phyloP scores from a whole-genome alignment of 2,888 invertebrate species.

The Heterodera filipjevi region DNA sequence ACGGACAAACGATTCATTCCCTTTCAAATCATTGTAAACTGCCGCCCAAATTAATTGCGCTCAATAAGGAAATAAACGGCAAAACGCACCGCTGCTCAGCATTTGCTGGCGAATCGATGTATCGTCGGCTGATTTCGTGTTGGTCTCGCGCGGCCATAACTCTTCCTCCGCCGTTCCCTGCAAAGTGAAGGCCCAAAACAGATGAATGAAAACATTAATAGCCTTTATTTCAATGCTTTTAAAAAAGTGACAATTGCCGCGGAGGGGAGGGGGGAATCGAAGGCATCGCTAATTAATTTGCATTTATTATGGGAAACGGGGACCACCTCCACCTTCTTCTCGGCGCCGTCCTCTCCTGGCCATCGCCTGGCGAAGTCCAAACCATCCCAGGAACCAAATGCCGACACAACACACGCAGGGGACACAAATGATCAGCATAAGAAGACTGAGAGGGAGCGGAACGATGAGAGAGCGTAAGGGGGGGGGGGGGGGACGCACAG shows the following conservation, averaged over 20 bases:
- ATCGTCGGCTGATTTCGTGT: conserved; percentile 22
- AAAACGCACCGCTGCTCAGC: conserved; percentile 21
- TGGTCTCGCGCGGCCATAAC: conserved; percentile 24
- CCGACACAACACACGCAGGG: conserved; percentile 62
- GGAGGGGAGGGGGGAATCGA: background rate
- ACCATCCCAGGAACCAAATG: conserved; percentile 64
- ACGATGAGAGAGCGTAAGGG: background rate
- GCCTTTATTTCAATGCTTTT: background rate
- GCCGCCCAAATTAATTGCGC: too few relatives aligned
- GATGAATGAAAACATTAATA: background rate
- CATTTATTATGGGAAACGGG: conserved; percentile 8
- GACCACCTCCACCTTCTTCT: conserved; percentile 31
- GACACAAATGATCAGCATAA: conserved; percentile 58
- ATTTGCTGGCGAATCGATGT: conserved; percentile 18
- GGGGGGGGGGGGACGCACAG: conserved; percentile 26
- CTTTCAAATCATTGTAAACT: background rate
- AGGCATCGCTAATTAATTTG: background rate
- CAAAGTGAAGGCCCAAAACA: background rate
- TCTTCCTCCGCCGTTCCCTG: background rate
- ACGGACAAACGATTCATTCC: background rate
- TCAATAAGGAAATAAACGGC: too few relatives aligned
- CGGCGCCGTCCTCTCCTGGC: conserved; percentile 29
- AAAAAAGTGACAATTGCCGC: background rate
- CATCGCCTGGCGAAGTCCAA: conserved; percentile 53
- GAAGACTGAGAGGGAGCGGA: conserved; percentile 31